Conservation (phyloP, 2,888 invertebrate genomes). For the Agrochola macilenta region DNA sequence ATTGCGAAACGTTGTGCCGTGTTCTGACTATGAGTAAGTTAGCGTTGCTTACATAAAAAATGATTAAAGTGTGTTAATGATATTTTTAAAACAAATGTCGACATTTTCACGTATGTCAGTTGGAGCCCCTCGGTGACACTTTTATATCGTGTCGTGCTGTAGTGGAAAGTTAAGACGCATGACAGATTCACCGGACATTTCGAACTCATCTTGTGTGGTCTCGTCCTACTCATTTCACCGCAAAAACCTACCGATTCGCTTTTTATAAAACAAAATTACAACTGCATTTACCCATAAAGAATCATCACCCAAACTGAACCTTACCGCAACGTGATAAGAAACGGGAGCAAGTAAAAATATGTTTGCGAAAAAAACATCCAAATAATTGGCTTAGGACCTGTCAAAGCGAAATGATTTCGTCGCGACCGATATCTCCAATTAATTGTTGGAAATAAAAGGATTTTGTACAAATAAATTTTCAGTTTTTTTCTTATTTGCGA, state of each 20-base stretch:
- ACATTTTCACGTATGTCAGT: neutral
- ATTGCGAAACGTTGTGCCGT: neutral
- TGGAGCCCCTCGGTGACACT: constrained; percentile 23
- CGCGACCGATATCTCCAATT: constrained; percentile 83
- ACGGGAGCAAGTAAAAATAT: constrained; percentile 23
- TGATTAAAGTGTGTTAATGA: neutral
- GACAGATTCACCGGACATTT: constrained; percentile 69
- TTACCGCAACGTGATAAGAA: constrained; percentile 66
- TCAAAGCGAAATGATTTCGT: constrained; percentile 87
- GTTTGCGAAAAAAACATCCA: constrained; percentile 60
- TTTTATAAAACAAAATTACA: constrained; percentile 78
- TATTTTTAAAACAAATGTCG: neutral
- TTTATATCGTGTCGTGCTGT: constrained; percentile 49
- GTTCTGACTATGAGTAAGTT: neutral
- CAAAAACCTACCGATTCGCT: constrained; percentile 84
- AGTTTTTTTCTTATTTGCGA: constrained; percentile 71
- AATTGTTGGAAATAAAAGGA: constrained; percentile 81
- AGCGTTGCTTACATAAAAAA: neutral
- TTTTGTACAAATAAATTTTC: constrained; percentile 75
- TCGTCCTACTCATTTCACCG: constrained; percentile 66
- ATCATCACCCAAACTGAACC: constrained; percentile 66
- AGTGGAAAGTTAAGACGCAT: constrained; percentile 68
- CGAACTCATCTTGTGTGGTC: constrained; percentile 84
- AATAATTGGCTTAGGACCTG: constrained; percentile 83
- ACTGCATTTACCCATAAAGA: constrained; percentile 60